Evolutionary conservation across 1,140 invertebrate species (phyloP).

Genomic region (Zaprionus capensis): DNA sequence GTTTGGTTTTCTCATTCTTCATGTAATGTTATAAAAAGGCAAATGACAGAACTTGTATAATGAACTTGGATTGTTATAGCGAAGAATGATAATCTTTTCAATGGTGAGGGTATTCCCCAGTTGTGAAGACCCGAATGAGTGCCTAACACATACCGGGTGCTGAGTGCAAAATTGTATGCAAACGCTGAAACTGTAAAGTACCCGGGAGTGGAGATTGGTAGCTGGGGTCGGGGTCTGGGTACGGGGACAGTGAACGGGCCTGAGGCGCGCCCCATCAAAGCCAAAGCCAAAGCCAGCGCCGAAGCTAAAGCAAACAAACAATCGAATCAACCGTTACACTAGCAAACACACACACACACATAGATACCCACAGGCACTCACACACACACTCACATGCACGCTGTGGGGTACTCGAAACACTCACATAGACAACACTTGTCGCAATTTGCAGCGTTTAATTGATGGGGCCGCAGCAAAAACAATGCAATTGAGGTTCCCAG

Average conservation of each 20-base stretch:
- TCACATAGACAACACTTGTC: conserved; percentile 18
- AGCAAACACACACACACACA: conserved; percentile 14
- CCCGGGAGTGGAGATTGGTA: background rate
- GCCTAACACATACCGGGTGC: background rate
- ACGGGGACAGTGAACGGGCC: background rate
- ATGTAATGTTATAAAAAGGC: no score
- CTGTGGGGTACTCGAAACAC: conserved; percentile 5
- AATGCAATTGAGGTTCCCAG: conserved; percentile 54
- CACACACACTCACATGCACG: conserved; percentile 9
- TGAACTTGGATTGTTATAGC: no score
- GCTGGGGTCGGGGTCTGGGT: background rate
- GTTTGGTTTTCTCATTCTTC: no score
- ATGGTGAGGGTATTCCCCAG: background rate
- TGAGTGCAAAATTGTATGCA: conserved; percentile 38
- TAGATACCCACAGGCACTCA: background rate
- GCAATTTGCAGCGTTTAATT: conserved; percentile 61
- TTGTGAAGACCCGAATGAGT: background rate
- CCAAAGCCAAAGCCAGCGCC: conserved; percentile 30
- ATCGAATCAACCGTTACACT: conserved; percentile 48
- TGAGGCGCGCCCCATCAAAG: conserved; percentile 19
- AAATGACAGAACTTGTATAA: no score
- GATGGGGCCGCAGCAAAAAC: conserved; percentile 47
- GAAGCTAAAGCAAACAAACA: conserved; percentile 54
- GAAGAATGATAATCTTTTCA: no score
- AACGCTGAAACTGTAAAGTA: conserved; percentile 48